A percentile compares a stretch with the other conserved stretches of the same genome.
These are phyloP conservation scores for Pimpla rufipes DNA, from an alignment of 2,888 invertebrate genomes.

Conservation along the genomic window DNA sequence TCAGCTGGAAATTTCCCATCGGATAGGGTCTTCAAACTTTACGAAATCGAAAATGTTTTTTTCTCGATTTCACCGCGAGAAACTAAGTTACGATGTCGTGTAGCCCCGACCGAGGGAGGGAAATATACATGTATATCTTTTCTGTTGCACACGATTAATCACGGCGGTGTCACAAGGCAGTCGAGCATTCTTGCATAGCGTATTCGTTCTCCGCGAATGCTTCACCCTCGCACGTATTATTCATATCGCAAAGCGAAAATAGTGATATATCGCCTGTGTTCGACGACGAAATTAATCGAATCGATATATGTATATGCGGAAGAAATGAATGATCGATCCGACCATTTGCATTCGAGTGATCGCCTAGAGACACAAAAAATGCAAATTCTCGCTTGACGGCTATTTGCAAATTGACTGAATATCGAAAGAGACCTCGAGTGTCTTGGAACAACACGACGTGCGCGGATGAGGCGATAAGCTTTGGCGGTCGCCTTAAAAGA, in stretches of 20 bases:
- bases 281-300: conserved; percentile 46
- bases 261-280: not conserved
- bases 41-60: too few relatives aligned
- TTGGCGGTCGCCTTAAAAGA: too few relatives aligned
- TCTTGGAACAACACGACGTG: too few relatives aligned
- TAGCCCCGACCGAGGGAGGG: not conserved
- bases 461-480: too few relatives aligned
- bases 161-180: conserved; percentile 4
- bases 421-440: not conserved
- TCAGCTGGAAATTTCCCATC: too few relatives aligned
- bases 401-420: not conserved
- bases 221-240: conserved; percentile 14
- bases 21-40: too few relatives aligned
- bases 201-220: not conserved
- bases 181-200: not conserved
- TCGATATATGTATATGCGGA: conserved; percentile 40
- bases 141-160: conserved; percentile 23
- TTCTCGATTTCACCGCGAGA: not conserved
- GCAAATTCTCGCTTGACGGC: too few relatives aligned
- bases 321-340: conserved; percentile 32
- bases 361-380: conserved; percentile 13
- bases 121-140: not conserved
- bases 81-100: not conserved
- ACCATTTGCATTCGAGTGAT: conserved; percentile 17
- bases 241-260: conserved; percentile 4